Percentiles rank a stretch among this genome's conserved stretches.
These are phyloP conservation scores for Sinonovacula constricta DNA, from an alignment of 1,140 invertebrate genomes.

Conservation along the genomic window DNA sequence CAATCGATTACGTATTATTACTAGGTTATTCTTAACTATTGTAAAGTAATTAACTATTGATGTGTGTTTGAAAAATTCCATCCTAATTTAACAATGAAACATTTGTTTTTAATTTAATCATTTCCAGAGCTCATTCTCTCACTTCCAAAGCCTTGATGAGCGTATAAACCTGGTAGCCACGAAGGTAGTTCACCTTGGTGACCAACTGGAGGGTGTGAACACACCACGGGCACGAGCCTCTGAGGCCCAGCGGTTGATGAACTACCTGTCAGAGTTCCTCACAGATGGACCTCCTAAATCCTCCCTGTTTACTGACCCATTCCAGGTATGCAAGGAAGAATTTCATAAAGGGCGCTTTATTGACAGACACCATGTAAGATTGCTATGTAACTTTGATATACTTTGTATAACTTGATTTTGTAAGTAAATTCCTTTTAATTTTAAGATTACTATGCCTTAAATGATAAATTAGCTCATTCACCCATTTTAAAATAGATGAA, in stretches of 20 bases:
- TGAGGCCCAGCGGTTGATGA: slow-evolving; percentile 96
- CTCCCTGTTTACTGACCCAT: slow-evolving; percentile 92
- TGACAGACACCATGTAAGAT: too few species aligned
- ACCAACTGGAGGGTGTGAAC: slow-evolving; percentile 98
- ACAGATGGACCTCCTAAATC: slow-evolving; percentile 90
- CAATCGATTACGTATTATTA: too few species aligned
- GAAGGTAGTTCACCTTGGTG: slow-evolving; percentile 97
- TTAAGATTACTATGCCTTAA: too few species aligned
- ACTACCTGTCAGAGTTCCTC: slow-evolving; percentile 95
- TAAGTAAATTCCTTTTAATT: too few species aligned
- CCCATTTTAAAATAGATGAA: too few species aligned
- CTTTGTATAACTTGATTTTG: too few species aligned
- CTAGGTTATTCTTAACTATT: too few species aligned
- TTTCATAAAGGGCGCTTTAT: too few species aligned
- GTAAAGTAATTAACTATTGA: too few species aligned
- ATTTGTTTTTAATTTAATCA: not conserved
- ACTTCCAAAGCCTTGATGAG: slow-evolving; percentile 95
- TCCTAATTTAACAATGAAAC: not conserved
- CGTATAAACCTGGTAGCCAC: slow-evolving; percentile 98
- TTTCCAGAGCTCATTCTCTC: slow-evolving; percentile 87
- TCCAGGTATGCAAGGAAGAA: slow-evolving; percentile 86
- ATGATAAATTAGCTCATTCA: too few species aligned
- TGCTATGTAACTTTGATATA: too few species aligned
- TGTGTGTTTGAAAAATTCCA: too few species aligned
- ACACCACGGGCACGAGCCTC: slow-evolving; percentile 94